Base-by-base conservation (phyloP, 2,888 invertebrate genomes). In the Spicauda simplicius region DNA sequence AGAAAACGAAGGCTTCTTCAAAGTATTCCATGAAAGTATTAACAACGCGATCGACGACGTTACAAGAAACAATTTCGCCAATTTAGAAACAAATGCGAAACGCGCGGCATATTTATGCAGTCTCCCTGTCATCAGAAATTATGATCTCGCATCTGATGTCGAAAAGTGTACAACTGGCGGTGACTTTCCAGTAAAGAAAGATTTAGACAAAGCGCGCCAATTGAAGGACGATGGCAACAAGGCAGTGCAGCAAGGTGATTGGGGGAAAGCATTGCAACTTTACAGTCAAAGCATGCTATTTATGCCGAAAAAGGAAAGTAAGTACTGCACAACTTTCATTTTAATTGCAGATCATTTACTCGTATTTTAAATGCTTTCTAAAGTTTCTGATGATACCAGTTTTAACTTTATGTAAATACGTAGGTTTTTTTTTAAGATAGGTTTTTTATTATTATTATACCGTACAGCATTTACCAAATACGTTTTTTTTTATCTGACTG, bases 151-250 rank as follows among this genome's bases (percentile, higher is more conserved):
- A 81, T 86, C 71, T 79, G 92, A 83, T 83, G 86, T 84, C 72
- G 78, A 70, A 80, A 92, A 77, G 90, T 83, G 81, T 77, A 77
- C 83, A 74, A 72, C 73, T 19, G 85, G 84, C 71, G 88, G 87
- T 56, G 80, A 83, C 12, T 87, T 89, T 73, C 87, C 87, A 45
- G 88, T 88, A 72, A 86, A 86, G 69, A 96, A 97, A 85, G 93
- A 94, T 81, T 80, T 91, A 8, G 90, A 94, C 67, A 91, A 92
- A 77, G 95, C 97, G 10, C 88, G 94, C n/a, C 87, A 91, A 70
- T 86, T 95, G 45, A 97, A 97, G 86, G 94, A 95, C 74, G 94
- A 94, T 69, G 97, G 97, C 3, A 97, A 97, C 79, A 90, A 93
- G 70, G 95, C 94, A 6, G 97, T 97, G 76, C 95, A 95, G 73